Conservation (phyloP, 1,140 invertebrate genomes). For the Euwallacea fornicatus region DNA sequence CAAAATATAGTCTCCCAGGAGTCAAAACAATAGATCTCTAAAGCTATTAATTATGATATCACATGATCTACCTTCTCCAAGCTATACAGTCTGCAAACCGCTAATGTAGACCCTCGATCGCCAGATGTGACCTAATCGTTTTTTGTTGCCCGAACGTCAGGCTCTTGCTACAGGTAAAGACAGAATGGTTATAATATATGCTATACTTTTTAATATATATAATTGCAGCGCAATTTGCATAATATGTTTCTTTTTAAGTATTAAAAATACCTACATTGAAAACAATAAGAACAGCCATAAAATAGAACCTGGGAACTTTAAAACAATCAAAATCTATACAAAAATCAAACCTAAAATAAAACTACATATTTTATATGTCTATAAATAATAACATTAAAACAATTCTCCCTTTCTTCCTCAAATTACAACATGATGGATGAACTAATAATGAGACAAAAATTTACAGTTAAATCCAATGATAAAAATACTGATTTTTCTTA, state of each 20-base stretch:
- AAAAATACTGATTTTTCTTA: too few species aligned
- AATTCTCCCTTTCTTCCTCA: too few species aligned
- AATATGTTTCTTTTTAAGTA: not conserved
- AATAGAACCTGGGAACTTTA: too few species aligned
- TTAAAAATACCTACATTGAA: too few species aligned
- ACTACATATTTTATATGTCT: too few species aligned
- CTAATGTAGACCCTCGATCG: slow-evolving; percentile 40
- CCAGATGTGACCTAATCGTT: slow-evolving; percentile 42
- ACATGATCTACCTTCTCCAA: slow-evolving; percentile 45
- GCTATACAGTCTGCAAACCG: slow-evolving; percentile 48
- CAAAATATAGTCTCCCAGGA: slow-evolving; percentile 41
- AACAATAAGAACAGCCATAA: too few species aligned
- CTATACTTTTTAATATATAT: slow-evolving; percentile 9
- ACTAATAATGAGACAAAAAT: too few species aligned
- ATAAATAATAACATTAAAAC: too few species aligned
- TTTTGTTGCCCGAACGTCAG: slow-evolving; percentile 44
- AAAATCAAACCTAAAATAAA: too few species aligned
- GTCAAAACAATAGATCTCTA: slow-evolving; percentile 45
- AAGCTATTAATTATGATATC: slow-evolving; percentile 47
- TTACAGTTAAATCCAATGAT: too few species aligned
- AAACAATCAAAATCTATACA: too few species aligned
- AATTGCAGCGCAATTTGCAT: not conserved
- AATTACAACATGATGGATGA: too few species aligned
- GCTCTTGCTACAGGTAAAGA: slow-evolving; percentile 35
- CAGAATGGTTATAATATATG: slow-evolving; percentile 8